Conservation (phyloP, 2,113 vertebrate genomes). For the Vidua chalybeata region DNA sequence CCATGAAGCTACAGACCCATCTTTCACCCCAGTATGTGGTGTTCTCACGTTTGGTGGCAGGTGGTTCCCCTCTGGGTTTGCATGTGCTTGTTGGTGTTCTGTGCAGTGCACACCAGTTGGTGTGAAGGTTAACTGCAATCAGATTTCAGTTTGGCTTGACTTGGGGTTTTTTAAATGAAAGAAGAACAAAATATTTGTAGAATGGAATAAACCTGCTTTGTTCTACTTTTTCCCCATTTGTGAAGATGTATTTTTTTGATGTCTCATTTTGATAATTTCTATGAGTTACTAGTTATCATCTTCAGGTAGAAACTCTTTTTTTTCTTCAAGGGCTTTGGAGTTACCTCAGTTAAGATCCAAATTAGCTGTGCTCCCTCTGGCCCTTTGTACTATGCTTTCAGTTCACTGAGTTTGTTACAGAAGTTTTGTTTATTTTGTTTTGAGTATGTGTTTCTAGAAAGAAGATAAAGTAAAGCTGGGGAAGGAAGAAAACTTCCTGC, state of each 20-base stretch:
- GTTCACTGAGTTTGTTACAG: neutral
- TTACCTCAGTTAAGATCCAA: neutral
- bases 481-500: slow-evolving; percentile 3
- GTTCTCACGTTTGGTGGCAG: neutral
- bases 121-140: neutral
- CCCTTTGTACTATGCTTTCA: neutral
- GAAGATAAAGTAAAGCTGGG: neutral
- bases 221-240: neutral
- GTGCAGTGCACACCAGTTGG: neutral
- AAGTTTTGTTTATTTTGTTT: slow-evolving; percentile 35
- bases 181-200: neutral
- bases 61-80: neutral
- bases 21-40: neutral
- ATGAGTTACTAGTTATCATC: neutral
- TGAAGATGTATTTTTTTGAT: neutral
- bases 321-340: neutral
- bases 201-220: neutral
- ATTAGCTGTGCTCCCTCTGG: neutral
- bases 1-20: neutral
- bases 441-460: slow-evolving; percentile 6
- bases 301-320: neutral
- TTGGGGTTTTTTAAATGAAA: neutral
- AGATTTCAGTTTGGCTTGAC: neutral
- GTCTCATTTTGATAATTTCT: neutral
- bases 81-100: neutral